A percentile compares a stretch with the other conserved stretches of the same genome.
phyloP scores from a whole-genome alignment of 2,888 invertebrate genomes.

The Flabesymbios commensalis region DNA sequence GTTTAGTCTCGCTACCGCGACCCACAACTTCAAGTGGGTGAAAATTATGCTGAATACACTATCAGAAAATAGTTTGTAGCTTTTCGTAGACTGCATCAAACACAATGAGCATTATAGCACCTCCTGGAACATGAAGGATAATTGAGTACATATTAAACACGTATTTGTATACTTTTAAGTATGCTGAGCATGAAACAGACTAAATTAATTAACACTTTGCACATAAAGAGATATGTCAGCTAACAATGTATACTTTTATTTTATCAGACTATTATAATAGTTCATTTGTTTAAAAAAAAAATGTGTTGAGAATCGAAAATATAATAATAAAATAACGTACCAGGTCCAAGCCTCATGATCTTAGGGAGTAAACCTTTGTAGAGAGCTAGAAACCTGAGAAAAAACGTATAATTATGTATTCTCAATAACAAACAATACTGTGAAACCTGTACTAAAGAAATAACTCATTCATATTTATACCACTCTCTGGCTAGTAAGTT shows the following conservation, averaged over 20 bases:
- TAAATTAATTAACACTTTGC: neutral
- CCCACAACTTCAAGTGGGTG: no score
- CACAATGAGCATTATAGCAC: constrained; percentile 91
- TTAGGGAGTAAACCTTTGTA: constrained; percentile 93
- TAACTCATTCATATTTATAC: no score
- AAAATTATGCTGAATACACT: no score
- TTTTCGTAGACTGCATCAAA: constrained; percentile 84
- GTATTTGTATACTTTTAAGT: no score
- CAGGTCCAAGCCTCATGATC: constrained; percentile 84
- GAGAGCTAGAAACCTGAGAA: constrained; percentile 76
- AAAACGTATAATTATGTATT: no score
- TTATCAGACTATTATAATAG: neutral
- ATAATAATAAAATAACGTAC: constrained; percentile 38
- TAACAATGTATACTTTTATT: neutral
- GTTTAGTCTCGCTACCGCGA: no score
- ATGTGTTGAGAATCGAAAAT: neutral
- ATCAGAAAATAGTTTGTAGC: constrained; percentile 63
- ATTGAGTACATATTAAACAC: no score
- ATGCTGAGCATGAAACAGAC: no score
- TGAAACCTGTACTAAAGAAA: no score
- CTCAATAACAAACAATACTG: no score
- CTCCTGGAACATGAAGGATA: constrained; percentile 67
- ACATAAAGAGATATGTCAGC: neutral
- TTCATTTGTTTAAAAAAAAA: neutral
- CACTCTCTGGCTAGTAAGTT: no score